Conservation (phyloP, 2,797 vertebrate genomes). For the Sebastes variabilis region DNA sequence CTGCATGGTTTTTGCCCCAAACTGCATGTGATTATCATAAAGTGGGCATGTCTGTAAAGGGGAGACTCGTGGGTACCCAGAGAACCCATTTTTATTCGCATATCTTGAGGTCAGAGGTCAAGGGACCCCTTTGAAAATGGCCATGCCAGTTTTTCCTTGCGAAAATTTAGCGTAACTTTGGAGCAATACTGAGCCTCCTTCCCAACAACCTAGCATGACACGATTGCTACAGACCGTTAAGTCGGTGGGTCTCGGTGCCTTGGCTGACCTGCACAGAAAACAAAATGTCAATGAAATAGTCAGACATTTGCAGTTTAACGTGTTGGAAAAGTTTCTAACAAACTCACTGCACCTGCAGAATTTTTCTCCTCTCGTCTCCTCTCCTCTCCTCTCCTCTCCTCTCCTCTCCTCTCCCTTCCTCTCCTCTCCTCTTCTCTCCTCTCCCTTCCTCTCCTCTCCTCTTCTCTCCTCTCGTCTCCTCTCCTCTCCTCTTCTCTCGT, state of each 20-base stretch:
- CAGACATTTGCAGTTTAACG: neutral
- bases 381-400: neutral
- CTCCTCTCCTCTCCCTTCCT: neutral
- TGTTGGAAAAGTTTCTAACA: neutral
- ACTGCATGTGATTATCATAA: no score
- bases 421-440: neutral
- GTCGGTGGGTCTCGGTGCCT: neutral
- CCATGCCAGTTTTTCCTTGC: no score
- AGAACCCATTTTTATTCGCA: fast-evolving
- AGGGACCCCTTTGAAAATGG: fast-evolving
- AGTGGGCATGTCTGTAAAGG: no score
- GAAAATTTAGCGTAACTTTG: fast-evolving
- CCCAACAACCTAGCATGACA: no score
- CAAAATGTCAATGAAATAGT: neutral
- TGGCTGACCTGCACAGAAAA: neutral
- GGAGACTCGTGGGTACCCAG: no score
- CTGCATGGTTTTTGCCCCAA: no score
- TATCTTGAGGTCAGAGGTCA: no score
- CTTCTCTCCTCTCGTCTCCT: neutral
- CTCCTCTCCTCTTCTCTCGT: neutral
- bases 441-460: neutral
- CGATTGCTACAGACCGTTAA: no score
- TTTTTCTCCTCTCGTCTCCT: neutral
- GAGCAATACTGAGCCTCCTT: no score
- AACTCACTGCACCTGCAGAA: neutral